phyloP scores from a whole-genome alignment of 2,797 vertebrate species.

The Malacoraja senta region DNA sequence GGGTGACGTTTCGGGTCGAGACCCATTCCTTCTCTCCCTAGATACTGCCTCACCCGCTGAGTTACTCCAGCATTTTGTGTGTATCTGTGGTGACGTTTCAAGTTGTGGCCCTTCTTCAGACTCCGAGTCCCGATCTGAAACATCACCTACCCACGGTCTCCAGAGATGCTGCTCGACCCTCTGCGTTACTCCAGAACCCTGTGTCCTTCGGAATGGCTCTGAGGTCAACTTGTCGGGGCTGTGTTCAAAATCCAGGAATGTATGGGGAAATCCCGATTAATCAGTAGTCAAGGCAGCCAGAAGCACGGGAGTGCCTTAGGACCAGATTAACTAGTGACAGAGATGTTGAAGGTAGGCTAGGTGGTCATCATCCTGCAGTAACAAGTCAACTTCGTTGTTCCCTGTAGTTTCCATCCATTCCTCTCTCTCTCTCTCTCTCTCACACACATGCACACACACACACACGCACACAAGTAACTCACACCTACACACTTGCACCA shows the following conservation, averaged over 20 bases:
- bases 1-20: too few species aligned
- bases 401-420: not conserved
- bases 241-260: not conserved
- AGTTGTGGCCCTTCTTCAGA: too few species aligned
- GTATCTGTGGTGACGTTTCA: too few species aligned
- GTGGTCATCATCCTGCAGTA: not conserved
- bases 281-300: constrained; percentile 16
- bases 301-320: not conserved
- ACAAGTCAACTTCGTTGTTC: constrained; percentile 20
- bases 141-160: too few species aligned
- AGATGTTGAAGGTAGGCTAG: not conserved
- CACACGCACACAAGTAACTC: not conserved
- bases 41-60: too few species aligned
- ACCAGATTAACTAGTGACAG: constrained; percentile 1
- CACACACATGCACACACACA: not conserved
- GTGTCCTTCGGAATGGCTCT: too few species aligned
- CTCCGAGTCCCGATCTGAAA: too few species aligned
- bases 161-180: too few species aligned
- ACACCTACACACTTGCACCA: not conserved
- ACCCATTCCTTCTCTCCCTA: too few species aligned
- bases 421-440: not conserved
- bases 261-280: not conserved
- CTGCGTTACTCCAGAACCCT: too few species aligned
- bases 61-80: too few species aligned
- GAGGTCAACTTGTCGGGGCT: not conserved